Conservation (phyloP, 2,888 invertebrate species). For the Chymomyza amoena region DNA sequence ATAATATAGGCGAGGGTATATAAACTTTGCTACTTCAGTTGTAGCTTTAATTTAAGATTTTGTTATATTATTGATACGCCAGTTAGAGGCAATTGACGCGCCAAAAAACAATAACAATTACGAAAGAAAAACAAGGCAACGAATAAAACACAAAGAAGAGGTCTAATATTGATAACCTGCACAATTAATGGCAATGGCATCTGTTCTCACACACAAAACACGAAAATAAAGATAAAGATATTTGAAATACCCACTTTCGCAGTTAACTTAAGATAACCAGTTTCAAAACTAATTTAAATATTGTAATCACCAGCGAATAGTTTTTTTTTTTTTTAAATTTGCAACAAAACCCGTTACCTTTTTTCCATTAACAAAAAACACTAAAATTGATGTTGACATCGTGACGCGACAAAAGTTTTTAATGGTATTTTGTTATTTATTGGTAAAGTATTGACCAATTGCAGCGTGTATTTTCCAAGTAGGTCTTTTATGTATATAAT, state of each 20-base stretch:
- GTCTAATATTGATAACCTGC: neutral
- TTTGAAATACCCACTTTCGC: neutral
- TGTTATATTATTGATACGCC: neutral
- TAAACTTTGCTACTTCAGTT: neutral
- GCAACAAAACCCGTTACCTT: constrained; percentile 57
- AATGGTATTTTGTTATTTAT: neutral
- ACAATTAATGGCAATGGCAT: neutral
- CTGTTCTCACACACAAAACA: neutral
- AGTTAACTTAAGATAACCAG: neutral
- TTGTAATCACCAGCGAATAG: neutral
- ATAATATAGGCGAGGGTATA: neutral
- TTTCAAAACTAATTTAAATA: neutral
- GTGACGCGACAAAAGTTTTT: neutral
- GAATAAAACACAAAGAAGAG: constrained; percentile 6
- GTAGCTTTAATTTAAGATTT: neutral
- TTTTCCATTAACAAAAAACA: constrained; percentile 76
- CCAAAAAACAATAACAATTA: neutral
- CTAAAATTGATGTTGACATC: constrained; percentile 50
- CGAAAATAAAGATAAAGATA: neutral
- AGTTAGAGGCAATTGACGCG: neutral
- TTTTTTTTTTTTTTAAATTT: neutral
- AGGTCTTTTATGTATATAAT: neutral
- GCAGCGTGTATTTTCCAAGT: neutral
- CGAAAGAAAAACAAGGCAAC: constrained; percentile 8
- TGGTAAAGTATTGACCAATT: neutral